Evolutionary conservation across 2,113 vertebrate species (phyloP).

Genomic region (Ondatra zibethicus): DNA sequence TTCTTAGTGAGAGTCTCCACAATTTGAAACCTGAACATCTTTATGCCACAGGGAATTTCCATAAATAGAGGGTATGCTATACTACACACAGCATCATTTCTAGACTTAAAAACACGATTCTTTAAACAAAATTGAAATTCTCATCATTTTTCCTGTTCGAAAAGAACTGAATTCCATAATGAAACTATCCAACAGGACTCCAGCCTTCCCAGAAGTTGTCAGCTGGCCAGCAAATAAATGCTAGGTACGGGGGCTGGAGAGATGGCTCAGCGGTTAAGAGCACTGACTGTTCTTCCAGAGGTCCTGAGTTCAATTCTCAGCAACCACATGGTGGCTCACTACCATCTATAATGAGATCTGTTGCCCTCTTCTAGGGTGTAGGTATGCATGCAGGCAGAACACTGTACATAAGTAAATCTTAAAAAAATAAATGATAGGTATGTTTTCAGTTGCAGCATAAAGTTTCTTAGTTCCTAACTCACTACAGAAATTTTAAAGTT

Average conservation of each 20-base stretch:
- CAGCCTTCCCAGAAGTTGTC: background rate
- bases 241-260: no score
- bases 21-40: conserved; percentile 39
- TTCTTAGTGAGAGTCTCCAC: background rate
- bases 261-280: no score
- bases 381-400: no score
- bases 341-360: no score
- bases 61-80: background rate
- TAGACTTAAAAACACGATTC: background rate
- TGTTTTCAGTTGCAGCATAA: background rate
- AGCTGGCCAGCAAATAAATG: background rate
- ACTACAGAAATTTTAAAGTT: background rate
- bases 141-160: background rate
- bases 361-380: no score
- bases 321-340: no score
- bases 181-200: background rate
- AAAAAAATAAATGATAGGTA: background rate
- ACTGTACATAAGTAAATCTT: no score
- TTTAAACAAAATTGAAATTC: conserved; percentile 35
- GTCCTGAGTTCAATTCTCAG: no score
- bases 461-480: background rate
- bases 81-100: background rate
- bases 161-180: background rate
- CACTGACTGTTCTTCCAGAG: no score
- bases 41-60: conserved; percentile 2